Conservation (phyloP, 2,797 vertebrate genomes). For the Cichlasoma orientale region DNA sequence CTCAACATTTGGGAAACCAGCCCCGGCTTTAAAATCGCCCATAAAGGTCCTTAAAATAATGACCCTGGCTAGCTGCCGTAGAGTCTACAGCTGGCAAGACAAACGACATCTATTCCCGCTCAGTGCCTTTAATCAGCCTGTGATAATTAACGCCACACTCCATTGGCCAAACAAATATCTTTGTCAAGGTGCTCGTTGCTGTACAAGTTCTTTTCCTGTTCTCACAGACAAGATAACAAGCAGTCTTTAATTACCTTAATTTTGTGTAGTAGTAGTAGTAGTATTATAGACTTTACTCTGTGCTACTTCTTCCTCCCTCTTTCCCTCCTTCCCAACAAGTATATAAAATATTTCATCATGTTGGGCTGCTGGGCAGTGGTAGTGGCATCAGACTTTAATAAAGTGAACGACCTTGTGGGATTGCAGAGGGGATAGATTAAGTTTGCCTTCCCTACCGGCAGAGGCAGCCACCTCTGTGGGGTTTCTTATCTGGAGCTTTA, state of each 20-base stretch:
- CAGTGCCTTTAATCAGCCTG: slow-evolving; percentile 82
- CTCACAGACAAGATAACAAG: slow-evolving; percentile 87
- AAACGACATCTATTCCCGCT: slow-evolving; percentile 82
- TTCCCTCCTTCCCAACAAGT: slow-evolving; percentile 81
- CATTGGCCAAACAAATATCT: slow-evolving; percentile 87
- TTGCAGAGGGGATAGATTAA: slow-evolving; percentile 90
- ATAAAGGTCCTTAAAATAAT: slow-evolving; percentile 64
- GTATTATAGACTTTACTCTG: slow-evolving; percentile 61
- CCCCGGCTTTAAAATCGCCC: slow-evolving; percentile 47
- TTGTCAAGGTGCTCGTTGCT: slow-evolving; percentile 85
- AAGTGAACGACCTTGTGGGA: slow-evolving; percentile 91
- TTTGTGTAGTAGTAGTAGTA: slow-evolving; percentile 80
- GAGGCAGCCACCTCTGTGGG: slow-evolving; percentile 84
- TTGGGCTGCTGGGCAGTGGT: slow-evolving; percentile 72
- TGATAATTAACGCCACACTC: slow-evolving; percentile 87
- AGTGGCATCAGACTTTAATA: slow-evolving; percentile 91
- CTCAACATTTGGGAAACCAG: slow-evolving; percentile 26
- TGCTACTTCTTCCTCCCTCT: slow-evolving; percentile 63
- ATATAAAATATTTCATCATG: slow-evolving; percentile 93
- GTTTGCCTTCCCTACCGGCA: slow-evolving; percentile 84
- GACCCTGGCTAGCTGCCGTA: slow-evolving; percentile 63
- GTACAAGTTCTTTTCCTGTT: slow-evolving; percentile 83
- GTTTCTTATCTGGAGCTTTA: slow-evolving; percentile 91
- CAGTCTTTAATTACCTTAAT: slow-evolving; percentile 86
- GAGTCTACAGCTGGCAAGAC: slow-evolving; percentile 77